These are phyloP conservation scores for Pollimyrus isidori DNA, from an alignment of 2,113 vertebrate species.

Conservation along the genomic window DNA sequence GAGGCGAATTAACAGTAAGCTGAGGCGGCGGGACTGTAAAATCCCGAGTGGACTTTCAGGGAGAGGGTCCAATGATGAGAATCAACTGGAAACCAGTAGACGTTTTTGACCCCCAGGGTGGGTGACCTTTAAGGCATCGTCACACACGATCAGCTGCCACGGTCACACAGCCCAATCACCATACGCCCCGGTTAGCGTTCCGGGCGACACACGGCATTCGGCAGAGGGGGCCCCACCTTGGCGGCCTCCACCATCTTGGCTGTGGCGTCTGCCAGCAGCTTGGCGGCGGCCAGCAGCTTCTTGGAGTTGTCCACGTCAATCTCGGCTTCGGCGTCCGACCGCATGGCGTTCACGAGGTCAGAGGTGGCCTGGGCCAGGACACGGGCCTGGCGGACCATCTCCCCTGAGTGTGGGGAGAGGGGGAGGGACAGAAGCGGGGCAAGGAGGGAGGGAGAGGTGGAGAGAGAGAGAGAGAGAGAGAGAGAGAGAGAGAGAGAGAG, in stretches of 20 bases:
- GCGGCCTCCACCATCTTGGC: slow-evolving; percentile 98
- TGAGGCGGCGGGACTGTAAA: not conserved
- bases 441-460: too few relatives aligned
- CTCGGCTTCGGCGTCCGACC: slow-evolving; percentile 91
- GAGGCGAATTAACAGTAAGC: slow-evolving; percentile 11
- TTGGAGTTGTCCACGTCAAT: slow-evolving; percentile 96
- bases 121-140: not conserved
- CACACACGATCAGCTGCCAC: not conserved
- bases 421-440: too few relatives aligned
- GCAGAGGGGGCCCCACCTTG: slow-evolving; percentile 67
- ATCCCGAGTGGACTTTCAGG: not conserved
- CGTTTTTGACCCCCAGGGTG: not conserved
- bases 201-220: not conserved
- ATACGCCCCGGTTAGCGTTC: not conserved
- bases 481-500: too few relatives aligned
- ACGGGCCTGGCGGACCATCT: slow-evolving; percentile 96
- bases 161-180: not conserved
- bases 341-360: slow-evolving; percentile 92
- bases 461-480: too few relatives aligned
- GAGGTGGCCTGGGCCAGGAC: slow-evolving; percentile 96
- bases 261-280: slow-evolving; percentile 92
- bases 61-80: not conserved
- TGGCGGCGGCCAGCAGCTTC: slow-evolving; percentile 92
- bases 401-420: slow-evolving; percentile 59
- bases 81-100: not conserved